phyloP scores from a whole-genome alignment of 2,888 invertebrate species.

The Notodonta ziczac region DNA sequence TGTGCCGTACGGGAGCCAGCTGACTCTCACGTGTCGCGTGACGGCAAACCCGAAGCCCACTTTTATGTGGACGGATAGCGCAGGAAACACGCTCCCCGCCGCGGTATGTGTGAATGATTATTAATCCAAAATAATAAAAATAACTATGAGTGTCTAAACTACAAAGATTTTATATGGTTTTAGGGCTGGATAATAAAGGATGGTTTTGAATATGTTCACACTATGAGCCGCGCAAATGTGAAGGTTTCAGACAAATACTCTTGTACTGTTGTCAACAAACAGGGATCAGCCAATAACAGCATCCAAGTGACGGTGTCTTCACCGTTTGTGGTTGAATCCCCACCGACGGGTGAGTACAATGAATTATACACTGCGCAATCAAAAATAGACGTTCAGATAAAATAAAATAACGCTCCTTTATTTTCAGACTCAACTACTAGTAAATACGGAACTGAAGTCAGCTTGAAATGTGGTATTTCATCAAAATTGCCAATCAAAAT shows the following conservation, averaged over 20 bases:
- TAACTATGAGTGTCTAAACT: too few relatives aligned
- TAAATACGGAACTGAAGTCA: slow-evolving; percentile 1
- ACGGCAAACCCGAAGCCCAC: neutral
- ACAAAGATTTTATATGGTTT: neutral
- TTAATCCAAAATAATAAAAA: neutral
- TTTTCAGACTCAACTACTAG: neutral
- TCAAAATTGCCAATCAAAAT: neutral
- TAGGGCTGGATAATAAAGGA: neutral
- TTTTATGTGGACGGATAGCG: neutral
- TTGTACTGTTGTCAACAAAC: neutral
- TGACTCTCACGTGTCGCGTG: neutral
- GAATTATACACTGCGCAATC: too few relatives aligned
- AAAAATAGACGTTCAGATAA: neutral
- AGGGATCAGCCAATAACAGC: neutral
- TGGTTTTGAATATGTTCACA: neutral
- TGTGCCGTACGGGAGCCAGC: neutral
- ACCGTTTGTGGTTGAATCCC: neutral
- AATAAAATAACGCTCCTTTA: neutral
- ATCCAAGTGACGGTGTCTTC: slow-evolving; percentile 3
- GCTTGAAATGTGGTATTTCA: neutral
- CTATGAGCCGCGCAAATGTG: neutral
- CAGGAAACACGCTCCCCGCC: neutral
- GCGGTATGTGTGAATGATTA: neutral
- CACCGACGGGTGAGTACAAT: slow-evolving; percentile 3
- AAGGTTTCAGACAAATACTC: neutral